Conservation (phyloP, 2,888 invertebrate species). For the Temnothorax rugatulus region DNA sequence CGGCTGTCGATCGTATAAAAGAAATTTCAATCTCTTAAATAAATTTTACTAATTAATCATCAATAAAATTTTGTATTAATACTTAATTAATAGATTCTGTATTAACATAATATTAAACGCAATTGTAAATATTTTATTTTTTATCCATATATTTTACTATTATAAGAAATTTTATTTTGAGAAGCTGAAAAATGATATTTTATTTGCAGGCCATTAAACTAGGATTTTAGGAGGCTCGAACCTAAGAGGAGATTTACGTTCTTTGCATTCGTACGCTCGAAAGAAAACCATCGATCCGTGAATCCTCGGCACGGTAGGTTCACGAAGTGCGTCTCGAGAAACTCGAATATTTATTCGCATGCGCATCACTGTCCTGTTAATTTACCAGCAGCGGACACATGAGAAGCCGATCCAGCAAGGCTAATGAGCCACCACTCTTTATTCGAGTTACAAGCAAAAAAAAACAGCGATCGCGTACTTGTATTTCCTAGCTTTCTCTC, state of each 20-base stretch:
- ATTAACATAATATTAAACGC: neutral
- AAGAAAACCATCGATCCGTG: neutral
- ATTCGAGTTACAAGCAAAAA: constrained; percentile 51
- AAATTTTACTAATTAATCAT: neutral
- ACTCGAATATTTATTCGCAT: constrained; percentile 1
- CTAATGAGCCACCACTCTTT: constrained; percentile 69
- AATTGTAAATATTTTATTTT: neutral
- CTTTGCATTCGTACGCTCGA: neutral
- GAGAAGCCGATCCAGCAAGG: constrained; percentile 61
- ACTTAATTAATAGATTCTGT: neutral
- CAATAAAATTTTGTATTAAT: neutral
- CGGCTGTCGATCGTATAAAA: neutral
- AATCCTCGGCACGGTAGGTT: neutral
- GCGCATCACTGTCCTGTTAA: constrained; percentile 12
- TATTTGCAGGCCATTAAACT: neutral
- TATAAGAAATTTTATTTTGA: neutral
- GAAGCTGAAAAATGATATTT: neutral
- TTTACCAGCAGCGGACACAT: constrained; percentile 3
- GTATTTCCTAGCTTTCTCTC: constrained; percentile 74
- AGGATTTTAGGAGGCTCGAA: neutral
- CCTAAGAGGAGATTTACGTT: neutral
- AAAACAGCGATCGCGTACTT: constrained; percentile 47
- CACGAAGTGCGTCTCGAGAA: neutral
- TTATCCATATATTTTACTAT: neutral
- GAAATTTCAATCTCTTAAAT: neutral